phyloP scores from a whole-genome alignment of 2,888 invertebrate genomes.

The Bombylius discolor region DNA sequence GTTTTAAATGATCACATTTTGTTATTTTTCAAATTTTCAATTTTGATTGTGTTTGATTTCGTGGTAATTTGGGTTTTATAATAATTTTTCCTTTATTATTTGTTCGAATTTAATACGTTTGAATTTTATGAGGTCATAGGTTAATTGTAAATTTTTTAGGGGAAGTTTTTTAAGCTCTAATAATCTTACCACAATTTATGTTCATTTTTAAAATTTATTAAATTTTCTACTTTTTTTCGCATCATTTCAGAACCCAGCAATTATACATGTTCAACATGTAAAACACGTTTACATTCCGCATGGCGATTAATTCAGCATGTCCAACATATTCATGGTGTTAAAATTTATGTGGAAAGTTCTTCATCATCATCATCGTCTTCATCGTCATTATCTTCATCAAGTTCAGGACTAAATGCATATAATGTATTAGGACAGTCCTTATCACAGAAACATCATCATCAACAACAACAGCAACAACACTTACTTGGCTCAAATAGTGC shows the following conservation, averaged over 20 bases:
- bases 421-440: conserved; percentile 15
- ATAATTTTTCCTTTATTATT: too few relatives aligned
- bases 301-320: conserved; percentile 93
- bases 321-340: conserved; percentile 85
- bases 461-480: conserved; percentile 10
- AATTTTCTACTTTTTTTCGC: conserved; percentile 28
- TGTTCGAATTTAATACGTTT: too few relatives aligned
- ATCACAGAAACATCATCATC: conserved; percentile 16
- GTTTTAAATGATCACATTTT: too few relatives aligned
- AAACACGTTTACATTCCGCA: conserved; percentile 80
- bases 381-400: conserved; percentile 30
- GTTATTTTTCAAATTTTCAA: neutral
- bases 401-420: conserved; percentile 17
- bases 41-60: neutral
- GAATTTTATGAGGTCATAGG: too few relatives aligned
- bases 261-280: conserved; percentile 89
- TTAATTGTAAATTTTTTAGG: too few relatives aligned
- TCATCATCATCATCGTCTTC: conserved; percentile 24
- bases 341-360: conserved; percentile 69
- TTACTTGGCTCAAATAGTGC: conserved; percentile 6
- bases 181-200: too few relatives aligned
- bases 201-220: too few relatives aligned
- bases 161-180: too few relatives aligned
- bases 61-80: neutral
- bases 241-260: conserved; percentile 71